Conservation (phyloP, 1,140 invertebrate species). For the Pteromalus puparum region DNA sequence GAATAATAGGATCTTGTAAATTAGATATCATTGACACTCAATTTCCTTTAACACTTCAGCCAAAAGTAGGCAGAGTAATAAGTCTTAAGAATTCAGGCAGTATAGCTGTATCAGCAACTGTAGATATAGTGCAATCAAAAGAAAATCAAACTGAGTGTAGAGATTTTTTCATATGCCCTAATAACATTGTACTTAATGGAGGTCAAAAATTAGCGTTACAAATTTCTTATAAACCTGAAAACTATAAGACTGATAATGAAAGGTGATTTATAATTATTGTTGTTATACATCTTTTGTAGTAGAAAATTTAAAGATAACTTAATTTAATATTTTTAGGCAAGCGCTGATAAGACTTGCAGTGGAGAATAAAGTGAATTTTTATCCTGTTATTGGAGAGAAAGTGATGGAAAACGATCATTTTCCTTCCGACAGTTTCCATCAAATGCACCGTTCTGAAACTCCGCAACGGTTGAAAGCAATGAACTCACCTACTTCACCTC, state of each 20-base stretch:
- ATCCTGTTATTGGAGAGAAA: constrained; percentile 62
- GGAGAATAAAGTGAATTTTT: constrained; percentile 57
- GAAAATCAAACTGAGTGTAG: constrained; percentile 45
- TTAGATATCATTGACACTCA: constrained; percentile 63
- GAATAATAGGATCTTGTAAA: constrained; percentile 62
- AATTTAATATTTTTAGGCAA: constrained; percentile 55
- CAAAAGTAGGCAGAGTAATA: constrained; percentile 61
- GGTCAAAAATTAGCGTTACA: constrained; percentile 60
- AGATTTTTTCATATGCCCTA: constrained; percentile 57
- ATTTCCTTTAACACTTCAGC: constrained; percentile 60
- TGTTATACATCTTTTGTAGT: not conserved
- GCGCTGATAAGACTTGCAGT: constrained; percentile 61
- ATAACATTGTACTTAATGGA: constrained; percentile 57
- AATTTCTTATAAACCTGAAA: constrained; percentile 61
- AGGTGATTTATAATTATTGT: constrained; percentile 56
- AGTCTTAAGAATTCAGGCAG: constrained; percentile 63
- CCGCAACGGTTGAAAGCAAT: constrained; percentile 58
- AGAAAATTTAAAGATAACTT: constrained; percentile 19
- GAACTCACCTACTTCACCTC: constrained; percentile 67
- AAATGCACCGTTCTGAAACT: constrained; percentile 63
- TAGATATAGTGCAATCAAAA: constrained; percentile 46
- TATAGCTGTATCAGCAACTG: constrained; percentile 56
- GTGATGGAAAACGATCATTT: constrained; percentile 51
- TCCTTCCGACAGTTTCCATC: constrained; percentile 54
- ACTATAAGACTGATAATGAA: constrained; percentile 55